Percentiles rank a stretch among this genome's conserved stretches.
Conservation (phyloP, 2,113 vertebrate species). For the Scartelaos histophorus region DNA sequence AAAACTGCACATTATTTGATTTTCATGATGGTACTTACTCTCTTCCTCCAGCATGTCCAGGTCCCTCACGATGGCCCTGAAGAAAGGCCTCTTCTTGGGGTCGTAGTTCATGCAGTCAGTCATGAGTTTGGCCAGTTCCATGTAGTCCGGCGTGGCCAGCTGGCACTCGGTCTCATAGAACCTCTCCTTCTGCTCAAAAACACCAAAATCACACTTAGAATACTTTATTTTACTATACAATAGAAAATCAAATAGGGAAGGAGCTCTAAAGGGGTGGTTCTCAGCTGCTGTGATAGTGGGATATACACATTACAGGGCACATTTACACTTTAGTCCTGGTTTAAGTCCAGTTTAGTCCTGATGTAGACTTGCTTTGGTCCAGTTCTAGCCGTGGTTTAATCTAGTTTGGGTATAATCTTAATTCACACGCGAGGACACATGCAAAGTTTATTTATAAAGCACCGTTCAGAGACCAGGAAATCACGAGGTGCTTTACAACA, state of each 20-base stretch:
- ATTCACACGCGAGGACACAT: too few relatives aligned
- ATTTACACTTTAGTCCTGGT: too few relatives aligned
- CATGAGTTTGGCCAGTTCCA: constrained; percentile 93
- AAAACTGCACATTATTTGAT: neutral
- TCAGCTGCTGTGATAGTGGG: neutral
- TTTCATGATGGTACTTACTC: constrained; percentile 74
- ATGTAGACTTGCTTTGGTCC: too few relatives aligned
- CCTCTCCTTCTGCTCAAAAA: constrained; percentile 86
- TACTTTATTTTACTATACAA: neutral
- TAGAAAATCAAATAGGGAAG: neutral
- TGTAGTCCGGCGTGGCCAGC: constrained; percentile 87
- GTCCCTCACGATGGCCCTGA: constrained; percentile 95
- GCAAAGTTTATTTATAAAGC: too few relatives aligned
- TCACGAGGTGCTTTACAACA: too few relatives aligned
- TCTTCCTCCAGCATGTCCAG: constrained; percentile 89
- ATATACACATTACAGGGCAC: too few relatives aligned
- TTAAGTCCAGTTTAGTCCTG: too few relatives aligned
- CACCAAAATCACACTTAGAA: neutral
- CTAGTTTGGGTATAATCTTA: too few relatives aligned
- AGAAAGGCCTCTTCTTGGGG: constrained; percentile 93
- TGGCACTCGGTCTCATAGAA: constrained; percentile 89
- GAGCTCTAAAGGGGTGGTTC: neutral
- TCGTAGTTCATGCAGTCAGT: constrained; percentile 98
- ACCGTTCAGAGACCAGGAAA: too few relatives aligned
- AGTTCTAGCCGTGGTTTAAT: too few relatives aligned